Evolutionary conservation across 2,113 vertebrate genomes (phyloP).

Genomic region (Stictonetta naevosa): DNA sequence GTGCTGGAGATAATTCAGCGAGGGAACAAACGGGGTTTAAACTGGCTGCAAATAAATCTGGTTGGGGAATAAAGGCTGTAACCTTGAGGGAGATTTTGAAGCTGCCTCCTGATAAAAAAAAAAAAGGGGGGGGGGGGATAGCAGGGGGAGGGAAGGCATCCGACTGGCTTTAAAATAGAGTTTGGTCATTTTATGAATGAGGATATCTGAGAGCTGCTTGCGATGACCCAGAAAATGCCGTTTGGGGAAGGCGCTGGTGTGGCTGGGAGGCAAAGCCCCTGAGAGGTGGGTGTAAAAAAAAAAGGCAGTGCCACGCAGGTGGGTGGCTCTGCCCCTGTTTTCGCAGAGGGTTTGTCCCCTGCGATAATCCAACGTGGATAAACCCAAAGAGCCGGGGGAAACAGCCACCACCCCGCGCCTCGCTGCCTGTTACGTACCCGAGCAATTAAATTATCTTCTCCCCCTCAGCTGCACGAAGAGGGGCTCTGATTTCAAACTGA

Average conservation of each 20-base stretch:
- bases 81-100: neutral
- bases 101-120: neutral
- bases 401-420: neutral
- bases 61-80: neutral
- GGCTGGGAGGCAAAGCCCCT: neutral
- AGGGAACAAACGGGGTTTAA: neutral
- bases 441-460: neutral
- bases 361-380: neutral
- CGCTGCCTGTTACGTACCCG: rapidly evolving
- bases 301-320: rapidly evolving
- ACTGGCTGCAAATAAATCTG: neutral
- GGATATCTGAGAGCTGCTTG: neutral
- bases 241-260: neutral
- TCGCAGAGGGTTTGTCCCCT: neutral
- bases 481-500: conserved; percentile 7
- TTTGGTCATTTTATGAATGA: conserved; percentile 53
- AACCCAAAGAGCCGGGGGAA: neutral
- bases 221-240: neutral
- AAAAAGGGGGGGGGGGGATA: neutral
- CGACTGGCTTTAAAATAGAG: neutral
- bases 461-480: neutral
- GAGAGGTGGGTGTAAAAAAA: neutral
- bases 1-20: neutral
- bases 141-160: neutral
- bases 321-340: neutral